These are phyloP conservation scores for Kryptolebias marmoratus DNA, from an alignment of 2,113 vertebrate species.

Conservation along the genomic window DNA sequence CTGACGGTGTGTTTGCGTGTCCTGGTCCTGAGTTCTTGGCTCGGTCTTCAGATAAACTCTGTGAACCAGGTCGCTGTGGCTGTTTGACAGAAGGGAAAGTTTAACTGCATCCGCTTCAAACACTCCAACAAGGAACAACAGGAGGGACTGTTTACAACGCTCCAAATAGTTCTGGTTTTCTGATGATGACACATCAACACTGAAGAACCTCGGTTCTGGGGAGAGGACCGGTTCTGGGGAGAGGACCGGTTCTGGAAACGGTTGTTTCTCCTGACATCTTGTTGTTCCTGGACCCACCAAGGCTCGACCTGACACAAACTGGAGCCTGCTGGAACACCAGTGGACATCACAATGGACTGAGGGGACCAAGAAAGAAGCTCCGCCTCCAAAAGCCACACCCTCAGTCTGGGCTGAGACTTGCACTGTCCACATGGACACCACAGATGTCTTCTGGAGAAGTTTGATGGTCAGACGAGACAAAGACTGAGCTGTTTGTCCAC, in stretches of 20 bases:
- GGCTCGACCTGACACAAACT: background rate
- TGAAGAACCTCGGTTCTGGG: background rate
- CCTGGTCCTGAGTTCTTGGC: constrained; percentile 44
- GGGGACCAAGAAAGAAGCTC: background rate
- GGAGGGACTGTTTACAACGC: too few relatives aligned
- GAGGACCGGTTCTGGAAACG: too few relatives aligned
- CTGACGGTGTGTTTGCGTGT: constrained; percentile 24
- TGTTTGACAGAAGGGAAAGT: constrained; percentile 8
- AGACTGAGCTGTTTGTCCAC: background rate
- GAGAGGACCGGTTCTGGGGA: background rate
- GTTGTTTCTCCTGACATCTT: too few relatives aligned
- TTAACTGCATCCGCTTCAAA: background rate
- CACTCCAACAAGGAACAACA: background rate
- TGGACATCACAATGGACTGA: background rate
- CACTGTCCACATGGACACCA: background rate
- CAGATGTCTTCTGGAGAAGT: background rate
- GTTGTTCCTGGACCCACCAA: too few relatives aligned
- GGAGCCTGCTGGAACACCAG: background rate
- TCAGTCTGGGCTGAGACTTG: background rate
- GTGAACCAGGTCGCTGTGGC: constrained; percentile 31
- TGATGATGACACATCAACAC: too few relatives aligned
- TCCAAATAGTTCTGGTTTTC: too few relatives aligned
- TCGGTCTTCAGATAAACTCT: constrained; percentile 18
- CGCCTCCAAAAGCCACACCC: background rate
- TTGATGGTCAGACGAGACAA: background rate